phyloP scores from a whole-genome alignment of 2,113 vertebrate species.

The Hemichromis elongatus region DNA sequence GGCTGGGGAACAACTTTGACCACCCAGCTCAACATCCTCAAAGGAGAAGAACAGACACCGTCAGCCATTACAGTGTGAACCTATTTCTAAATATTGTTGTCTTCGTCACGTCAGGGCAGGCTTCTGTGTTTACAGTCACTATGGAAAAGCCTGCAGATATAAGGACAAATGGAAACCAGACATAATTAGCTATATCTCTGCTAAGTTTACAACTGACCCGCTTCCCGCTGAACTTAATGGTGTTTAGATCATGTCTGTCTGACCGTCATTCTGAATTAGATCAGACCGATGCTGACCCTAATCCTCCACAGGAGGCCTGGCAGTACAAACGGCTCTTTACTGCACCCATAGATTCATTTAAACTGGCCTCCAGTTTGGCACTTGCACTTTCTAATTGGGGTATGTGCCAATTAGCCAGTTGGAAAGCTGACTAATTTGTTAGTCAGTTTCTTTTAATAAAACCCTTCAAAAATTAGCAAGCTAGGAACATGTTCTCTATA shows the following conservation, averaged over 20 bases:
- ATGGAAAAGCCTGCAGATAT: neutral
- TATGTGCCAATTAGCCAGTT: neutral
- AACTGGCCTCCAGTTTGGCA: neutral
- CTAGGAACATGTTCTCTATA: neutral
- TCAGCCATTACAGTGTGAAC: neutral
- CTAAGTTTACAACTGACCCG: neutral
- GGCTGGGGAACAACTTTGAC: slow-evolving; percentile 74
- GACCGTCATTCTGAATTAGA: slow-evolving; percentile 52
- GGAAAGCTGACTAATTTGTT: neutral
- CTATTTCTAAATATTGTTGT: neutral
- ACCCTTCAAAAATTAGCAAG: neutral
- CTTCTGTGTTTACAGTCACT: neutral
- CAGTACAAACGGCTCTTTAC: neutral
- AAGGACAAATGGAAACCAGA: neutral
- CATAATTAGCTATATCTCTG: neutral
- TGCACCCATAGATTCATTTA: neutral
- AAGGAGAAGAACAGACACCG: neutral
- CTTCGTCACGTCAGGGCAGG: neutral
- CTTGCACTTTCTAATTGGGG: neutral
- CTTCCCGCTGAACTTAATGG: neutral
- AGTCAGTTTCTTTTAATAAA: neutral
- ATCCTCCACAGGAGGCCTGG: slow-evolving; percentile 40
- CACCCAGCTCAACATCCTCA: slow-evolving; percentile 76
- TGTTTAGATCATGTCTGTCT: slow-evolving; percentile 35
- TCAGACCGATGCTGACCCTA: slow-evolving; percentile 49